These are phyloP conservation scores for Sclerurus mexicanus DNA, from an alignment of 2,113 vertebrate genomes.

Conservation along the genomic window DNA sequence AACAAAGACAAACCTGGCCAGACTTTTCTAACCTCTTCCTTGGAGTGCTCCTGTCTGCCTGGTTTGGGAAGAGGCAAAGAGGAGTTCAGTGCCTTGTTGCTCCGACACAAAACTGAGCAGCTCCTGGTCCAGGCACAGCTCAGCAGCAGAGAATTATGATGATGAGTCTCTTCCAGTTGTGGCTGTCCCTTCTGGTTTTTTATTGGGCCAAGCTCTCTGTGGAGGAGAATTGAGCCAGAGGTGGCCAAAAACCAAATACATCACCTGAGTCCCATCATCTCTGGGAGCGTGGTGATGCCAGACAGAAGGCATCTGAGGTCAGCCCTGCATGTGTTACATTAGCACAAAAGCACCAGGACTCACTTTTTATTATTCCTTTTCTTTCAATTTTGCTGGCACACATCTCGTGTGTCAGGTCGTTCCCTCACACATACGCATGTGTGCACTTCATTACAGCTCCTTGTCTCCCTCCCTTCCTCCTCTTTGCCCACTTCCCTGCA, in stretches of 20 bases:
- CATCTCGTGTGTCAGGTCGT: neutral
- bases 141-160: neutral
- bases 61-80: neutral
- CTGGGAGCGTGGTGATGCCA: neutral
- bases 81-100: neutral
- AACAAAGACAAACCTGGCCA: neutral
- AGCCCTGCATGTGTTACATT: neutral
- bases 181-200: neutral
- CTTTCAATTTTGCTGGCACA: neutral
- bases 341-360: neutral
- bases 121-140: neutral
- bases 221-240: neutral
- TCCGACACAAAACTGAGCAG: neutral
- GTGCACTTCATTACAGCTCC: constrained; percentile 36
- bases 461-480: neutral
- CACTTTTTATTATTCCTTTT: neutral
- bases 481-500: neutral
- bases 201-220: neutral
- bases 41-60: neutral
- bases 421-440: neutral
- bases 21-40: neutral
- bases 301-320: constrained; percentile 51
- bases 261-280: neutral
- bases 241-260: neutral
- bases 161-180: neutral